Percentiles rank a stretch among this genome's conserved stretches.
Conservation (phyloP, 2,113 vertebrate species). For the Cygnus buccinator region DNA sequence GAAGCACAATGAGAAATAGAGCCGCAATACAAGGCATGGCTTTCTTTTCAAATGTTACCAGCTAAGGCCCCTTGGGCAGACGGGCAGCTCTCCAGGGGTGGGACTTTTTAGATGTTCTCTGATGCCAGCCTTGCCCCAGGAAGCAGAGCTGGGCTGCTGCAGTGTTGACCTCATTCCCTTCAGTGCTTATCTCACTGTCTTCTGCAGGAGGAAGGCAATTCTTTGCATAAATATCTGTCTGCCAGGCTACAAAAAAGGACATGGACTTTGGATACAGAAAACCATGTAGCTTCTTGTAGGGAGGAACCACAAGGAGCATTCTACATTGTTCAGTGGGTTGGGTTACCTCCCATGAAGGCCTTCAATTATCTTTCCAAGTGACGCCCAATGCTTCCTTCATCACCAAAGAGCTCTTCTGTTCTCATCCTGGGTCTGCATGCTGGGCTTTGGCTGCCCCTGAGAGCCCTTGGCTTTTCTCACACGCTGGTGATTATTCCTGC, state of each 20-base stretch:
- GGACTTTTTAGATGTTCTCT: not conserved
- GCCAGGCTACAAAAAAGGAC: not conserved
- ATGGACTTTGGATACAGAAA: not conserved
- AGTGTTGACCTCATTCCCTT: not conserved
- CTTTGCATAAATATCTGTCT: not conserved
- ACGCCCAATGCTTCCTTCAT: not conserved
- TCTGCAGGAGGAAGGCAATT: not conserved
- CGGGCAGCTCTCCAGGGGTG: not conserved
- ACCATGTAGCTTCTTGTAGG: not conserved
- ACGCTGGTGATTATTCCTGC: not conserved
- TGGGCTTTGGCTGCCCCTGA: not conserved
- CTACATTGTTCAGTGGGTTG: slow-evolving; percentile 15
- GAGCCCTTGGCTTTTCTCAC: slow-evolving; percentile 30
- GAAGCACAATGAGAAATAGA: not conserved
- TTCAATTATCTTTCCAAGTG: slow-evolving; percentile 27
- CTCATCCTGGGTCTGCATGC: not conserved
- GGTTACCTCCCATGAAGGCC: not conserved
- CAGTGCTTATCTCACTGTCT: not conserved
- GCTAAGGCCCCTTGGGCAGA: slow-evolving; percentile 3
- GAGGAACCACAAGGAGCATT: not conserved
- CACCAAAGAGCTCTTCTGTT: slow-evolving; percentile 41
- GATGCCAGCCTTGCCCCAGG: not conserved
- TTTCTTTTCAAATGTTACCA: slow-evolving; percentile 58
- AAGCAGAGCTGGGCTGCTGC: not conserved
- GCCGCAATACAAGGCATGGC: slow-evolving; percentile 15